These are phyloP conservation scores for Delia radicum DNA, from an alignment of 1,140 invertebrate species.

Conservation along the genomic window DNA sequence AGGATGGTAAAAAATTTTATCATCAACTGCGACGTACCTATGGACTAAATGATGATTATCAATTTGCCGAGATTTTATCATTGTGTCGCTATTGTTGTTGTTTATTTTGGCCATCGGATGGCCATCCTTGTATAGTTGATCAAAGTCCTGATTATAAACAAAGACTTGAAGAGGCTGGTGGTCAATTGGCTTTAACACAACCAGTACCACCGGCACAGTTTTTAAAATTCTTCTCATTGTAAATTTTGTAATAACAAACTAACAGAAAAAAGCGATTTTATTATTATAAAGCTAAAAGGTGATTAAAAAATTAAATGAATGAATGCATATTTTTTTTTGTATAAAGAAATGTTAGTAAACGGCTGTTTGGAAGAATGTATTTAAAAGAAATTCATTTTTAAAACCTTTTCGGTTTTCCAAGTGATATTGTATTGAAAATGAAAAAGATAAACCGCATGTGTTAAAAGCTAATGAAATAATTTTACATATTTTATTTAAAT, in stretches of 20 bases:
- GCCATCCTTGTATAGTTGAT: slow-evolving; percentile 86
- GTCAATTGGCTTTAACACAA: slow-evolving; percentile 75
- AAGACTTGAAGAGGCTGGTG: slow-evolving; percentile 74
- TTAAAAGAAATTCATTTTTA: too few species aligned
- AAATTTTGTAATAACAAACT: slow-evolving; percentile 42
- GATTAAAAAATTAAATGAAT: neutral
- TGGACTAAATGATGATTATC: slow-evolving; percentile 82
- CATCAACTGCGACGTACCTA: slow-evolving; percentile 77
- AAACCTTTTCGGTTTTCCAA: too few species aligned
- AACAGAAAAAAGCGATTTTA: neutral
- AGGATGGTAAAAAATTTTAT: slow-evolving; percentile 72
- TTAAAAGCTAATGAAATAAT: too few species aligned
- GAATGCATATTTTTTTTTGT: too few species aligned
- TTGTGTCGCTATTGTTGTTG: slow-evolving; percentile 93
- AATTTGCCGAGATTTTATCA: slow-evolving; percentile 91
- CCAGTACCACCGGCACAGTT: slow-evolving; percentile 86
- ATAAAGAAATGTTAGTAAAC: too few species aligned
- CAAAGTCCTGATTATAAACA: slow-evolving; percentile 78
- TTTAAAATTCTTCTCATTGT: slow-evolving; percentile 88
- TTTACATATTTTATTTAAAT: too few species aligned
- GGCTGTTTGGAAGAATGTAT: too few species aligned
- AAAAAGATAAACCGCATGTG: too few species aligned
- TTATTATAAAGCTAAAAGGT: slow-evolving; percentile 1
- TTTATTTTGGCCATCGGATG: slow-evolving; percentile 92
- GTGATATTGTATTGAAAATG: too few species aligned